Base-by-base conservation (phyloP, 2,797 vertebrate genomes). In the Hipposideros larvatus region DNA sequence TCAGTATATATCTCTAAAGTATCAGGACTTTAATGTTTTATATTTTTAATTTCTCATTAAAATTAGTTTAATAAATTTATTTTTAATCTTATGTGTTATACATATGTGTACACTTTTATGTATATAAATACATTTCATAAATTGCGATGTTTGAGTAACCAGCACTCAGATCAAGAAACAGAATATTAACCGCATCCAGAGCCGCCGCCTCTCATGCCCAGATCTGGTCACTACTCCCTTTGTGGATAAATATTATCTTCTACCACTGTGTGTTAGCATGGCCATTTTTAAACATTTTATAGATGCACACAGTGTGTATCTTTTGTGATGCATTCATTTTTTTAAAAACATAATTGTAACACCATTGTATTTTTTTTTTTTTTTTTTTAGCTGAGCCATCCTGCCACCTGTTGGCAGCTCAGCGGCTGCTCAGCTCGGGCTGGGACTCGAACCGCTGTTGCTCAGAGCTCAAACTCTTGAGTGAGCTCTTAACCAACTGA, bases 1-100 rank as follows among this genome's bases (percentile, higher is more conserved):
- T 89, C 18, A 89, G 11, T 37, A 26, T 89, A 22, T 80, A 48
- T 53, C 46, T 89, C 90, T 92, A 86, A 95, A 94, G 37, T 87
- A 79, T 31, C 68, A 59, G 9, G 46, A 75, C 61, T 82, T 83
- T 68, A 43, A 70, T 53, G 51, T 88, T 55, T 31, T 41, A 46
- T 87, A 28, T 59, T 79, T 83, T 90, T 41, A 86, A 92, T 31
- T 65, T 73, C 61, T 53, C 70, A 65, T 73, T 93, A 46, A 92
- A 75, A 34, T 75, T 77, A 83, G n/a, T 85, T 43, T 28, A 53
- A 26, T 63, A 84, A 65, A 65, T 37, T 26, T 66, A 89, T 68
- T 46, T 53, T 90, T 85, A 53, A 46, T 73, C 57, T 13, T 61
- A n/a, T 66, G 37, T 43, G 13, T 93, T 63, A n/a, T 41, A 61